These are phyloP conservation scores for Malurus leucopterus DNA, from an alignment of 2,797 vertebrate species.

Conservation along the genomic window DNA sequence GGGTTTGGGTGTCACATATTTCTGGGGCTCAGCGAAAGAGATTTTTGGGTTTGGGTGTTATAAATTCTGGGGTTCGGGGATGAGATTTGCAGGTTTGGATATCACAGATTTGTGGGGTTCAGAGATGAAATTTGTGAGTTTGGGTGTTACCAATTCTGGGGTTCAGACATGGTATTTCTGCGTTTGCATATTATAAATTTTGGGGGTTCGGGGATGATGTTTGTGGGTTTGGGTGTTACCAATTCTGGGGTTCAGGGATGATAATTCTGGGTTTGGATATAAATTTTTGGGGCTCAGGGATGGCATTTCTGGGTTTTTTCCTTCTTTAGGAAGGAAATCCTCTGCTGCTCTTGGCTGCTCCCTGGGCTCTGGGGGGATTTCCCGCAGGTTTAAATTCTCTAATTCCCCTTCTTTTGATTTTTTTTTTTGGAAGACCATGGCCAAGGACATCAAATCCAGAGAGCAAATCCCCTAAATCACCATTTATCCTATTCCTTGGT, in stretches of 20 bases:
- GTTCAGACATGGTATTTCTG: background rate
- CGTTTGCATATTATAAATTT: too few relatives aligned
- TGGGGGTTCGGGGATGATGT: too few relatives aligned
- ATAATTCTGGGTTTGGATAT: too few relatives aligned
- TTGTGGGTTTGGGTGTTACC: too few relatives aligned
- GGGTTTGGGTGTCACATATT: too few relatives aligned
- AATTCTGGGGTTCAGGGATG: too few relatives aligned
- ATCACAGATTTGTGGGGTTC: background rate
- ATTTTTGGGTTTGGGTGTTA: too few relatives aligned
- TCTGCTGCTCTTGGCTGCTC: background rate
- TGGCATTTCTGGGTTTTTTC: background rate
- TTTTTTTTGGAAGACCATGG: background rate
- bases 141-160: background rate
- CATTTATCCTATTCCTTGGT: background rate
- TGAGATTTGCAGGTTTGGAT: background rate
- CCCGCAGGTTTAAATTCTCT: accelerated
- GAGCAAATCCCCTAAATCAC: background rate
- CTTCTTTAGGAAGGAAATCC: background rate
- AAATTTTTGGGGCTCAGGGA: too few relatives aligned
- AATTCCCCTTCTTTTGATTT: background rate
- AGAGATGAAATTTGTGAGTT: background rate
- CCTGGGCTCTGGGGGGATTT: background rate
- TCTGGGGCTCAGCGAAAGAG: too few relatives aligned
- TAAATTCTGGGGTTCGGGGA: too few relatives aligned
- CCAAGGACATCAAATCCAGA: background rate